Evolutionary conservation across 2,113 vertebrate species (phyloP).

Genomic region (Prionailurus viverrinus): DNA sequence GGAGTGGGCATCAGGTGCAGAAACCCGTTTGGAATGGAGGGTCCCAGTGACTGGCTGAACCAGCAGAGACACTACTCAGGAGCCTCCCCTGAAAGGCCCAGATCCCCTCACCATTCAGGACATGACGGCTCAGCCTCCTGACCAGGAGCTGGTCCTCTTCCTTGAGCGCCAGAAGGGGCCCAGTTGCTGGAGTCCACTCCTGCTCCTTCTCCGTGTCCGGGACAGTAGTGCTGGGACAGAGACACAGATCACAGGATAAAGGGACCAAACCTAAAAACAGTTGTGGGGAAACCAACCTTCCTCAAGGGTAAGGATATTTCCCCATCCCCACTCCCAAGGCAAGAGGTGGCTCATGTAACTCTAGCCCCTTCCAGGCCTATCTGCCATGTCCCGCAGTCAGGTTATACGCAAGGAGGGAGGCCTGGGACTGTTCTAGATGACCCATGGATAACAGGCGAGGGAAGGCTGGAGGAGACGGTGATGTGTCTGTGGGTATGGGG

Average conservation of each 20-base stretch:
- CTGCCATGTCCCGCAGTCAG: not conserved
- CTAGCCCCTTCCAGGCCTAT: not conserved
- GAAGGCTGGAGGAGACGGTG: not conserved
- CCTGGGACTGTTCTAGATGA: not conserved
- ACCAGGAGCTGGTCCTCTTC: slow-evolving; percentile 83
- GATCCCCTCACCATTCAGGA: slow-evolving; percentile 86
- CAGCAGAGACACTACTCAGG: not conserved
- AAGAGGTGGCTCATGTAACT: not conserved
- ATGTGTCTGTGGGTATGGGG: not conserved
- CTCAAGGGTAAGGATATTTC: not conserved
- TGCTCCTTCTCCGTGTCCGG: slow-evolving; percentile 68
- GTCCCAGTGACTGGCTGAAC: not conserved
- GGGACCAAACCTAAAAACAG: not conserved
- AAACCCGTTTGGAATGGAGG: not conserved
- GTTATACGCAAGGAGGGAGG: not conserved
- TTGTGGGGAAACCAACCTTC: not conserved
- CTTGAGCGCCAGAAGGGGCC: not conserved
- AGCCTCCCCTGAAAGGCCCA: not conserved
- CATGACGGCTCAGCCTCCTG: slow-evolving; percentile 85
- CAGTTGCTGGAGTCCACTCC: slow-evolving; percentile 59
- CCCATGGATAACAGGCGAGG: not conserved
- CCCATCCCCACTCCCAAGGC: not conserved
- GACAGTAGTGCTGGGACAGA: slow-evolving; percentile 64
- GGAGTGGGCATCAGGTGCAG: not conserved
- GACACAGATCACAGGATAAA: not conserved